phyloP scores from a whole-genome alignment of 2,888 invertebrate genomes.

The Oligia latruncula region DNA sequence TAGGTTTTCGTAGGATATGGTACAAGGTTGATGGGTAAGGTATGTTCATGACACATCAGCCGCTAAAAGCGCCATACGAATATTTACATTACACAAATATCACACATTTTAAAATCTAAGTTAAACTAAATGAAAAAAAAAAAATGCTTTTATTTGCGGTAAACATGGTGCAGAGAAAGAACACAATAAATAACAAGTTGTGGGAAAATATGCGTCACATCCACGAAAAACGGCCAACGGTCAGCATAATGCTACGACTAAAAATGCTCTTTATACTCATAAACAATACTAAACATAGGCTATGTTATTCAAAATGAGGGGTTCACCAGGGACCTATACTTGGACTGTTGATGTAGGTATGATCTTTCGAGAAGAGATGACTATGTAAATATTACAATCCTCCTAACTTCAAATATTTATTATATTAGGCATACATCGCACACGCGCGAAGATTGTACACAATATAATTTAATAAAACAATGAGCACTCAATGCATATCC shows the following conservation, averaged over 20 bases:
- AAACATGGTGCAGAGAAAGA: no score
- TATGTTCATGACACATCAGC: not conserved
- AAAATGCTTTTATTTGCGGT: no score
- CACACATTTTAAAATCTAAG: not conserved
- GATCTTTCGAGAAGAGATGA: not conserved
- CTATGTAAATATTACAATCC: not conserved
- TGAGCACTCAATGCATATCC: conserved; percentile 17
- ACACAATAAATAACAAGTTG: no score
- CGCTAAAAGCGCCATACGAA: not conserved
- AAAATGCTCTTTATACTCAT: not conserved
- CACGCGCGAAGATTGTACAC: not conserved
- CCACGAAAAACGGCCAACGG: no score
- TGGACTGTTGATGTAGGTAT: not conserved
- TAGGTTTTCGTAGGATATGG: not conserved
- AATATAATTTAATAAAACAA: conserved; percentile 11
- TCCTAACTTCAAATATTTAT: not conserved
- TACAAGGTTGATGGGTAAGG: not conserved
- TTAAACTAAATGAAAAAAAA: not conserved
- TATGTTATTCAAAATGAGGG: not conserved
- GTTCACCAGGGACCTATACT: conserved; percentile 12
- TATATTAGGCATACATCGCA: not conserved
- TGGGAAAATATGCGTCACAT: no score
- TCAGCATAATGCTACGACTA: no score
- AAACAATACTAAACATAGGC: not conserved
- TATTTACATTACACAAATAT: not conserved